phyloP scores from a whole-genome alignment of 2,113 vertebrate genomes.

The Manacus vitellinus region DNA sequence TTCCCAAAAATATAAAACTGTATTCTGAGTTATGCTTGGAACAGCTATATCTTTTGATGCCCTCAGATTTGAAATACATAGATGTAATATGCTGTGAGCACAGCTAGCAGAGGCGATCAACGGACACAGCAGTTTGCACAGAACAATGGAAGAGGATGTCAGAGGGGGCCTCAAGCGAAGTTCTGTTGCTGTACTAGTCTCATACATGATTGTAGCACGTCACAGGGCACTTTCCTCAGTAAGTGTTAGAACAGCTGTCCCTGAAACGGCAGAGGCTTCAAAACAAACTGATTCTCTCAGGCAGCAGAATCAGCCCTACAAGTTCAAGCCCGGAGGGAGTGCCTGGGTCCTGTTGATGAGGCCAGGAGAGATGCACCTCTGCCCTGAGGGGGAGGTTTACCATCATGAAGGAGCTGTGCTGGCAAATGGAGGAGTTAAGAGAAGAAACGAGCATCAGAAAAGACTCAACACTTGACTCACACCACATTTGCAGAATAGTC shows the following conservation, averaged over 20 bases:
- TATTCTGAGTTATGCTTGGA: neutral
- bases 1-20: neutral
- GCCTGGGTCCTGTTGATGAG: neutral
- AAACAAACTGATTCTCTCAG: neutral
- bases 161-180: neutral
- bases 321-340: neutral
- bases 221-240: neutral
- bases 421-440: rapidly evolving
- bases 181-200: neutral
- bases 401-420: neutral
- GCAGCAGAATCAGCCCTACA: neutral
- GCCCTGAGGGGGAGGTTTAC: neutral
- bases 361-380: neutral
- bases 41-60: neutral
- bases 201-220: neutral
- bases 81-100: neutral
- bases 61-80: neutral
- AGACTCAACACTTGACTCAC: neutral
- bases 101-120: neutral
- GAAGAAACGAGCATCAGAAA: neutral
- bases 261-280: neutral
- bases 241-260: neutral
- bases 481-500: neutral
- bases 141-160: neutral
- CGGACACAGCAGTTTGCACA: neutral